A percentile compares a stretch with the other conserved stretches of the same genome.
These are phyloP conservation scores for Manacus vitellinus DNA, from an alignment of 2,113 vertebrate species.

Conservation along the genomic window DNA sequence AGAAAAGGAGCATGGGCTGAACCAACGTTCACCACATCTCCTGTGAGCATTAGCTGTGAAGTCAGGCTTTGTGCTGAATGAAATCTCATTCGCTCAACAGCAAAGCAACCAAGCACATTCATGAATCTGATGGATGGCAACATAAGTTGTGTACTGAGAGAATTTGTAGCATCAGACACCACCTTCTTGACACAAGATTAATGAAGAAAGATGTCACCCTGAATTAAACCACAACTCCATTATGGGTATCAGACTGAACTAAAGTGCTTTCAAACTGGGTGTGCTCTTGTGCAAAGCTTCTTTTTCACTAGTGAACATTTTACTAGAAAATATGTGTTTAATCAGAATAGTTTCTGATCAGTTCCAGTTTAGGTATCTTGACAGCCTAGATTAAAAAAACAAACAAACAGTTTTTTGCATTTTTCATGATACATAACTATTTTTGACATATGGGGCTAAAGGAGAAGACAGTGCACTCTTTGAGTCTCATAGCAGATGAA, in stretches of 20 bases:
- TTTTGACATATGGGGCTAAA: neutral
- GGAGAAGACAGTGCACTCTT: neutral
- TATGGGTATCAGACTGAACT: neutral
- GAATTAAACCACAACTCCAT: neutral
- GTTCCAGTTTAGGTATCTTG: neutral
- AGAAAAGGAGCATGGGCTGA: neutral
- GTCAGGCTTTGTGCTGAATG: neutral
- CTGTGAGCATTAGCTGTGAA: rapidly evolving
- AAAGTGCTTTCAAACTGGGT: neutral
- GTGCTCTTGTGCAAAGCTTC: neutral
- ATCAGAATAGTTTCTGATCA: neutral
- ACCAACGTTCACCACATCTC: neutral
- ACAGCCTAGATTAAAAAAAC: neutral
- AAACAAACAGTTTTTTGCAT: neutral
- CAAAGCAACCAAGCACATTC: neutral
- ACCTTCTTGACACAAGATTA: neutral
- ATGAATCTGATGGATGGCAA: neutral
- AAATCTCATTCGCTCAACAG: neutral
- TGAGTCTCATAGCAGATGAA: neutral
- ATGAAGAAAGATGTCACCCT: neutral
- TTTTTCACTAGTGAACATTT: neutral
- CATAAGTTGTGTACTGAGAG: neutral
- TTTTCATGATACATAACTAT: neutral
- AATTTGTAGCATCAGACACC: neutral
- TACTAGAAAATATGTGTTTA: neutral